phyloP scores from a whole-genome alignment of 2,113 vertebrate genomes.

The Meleagris gallopavo region DNA sequence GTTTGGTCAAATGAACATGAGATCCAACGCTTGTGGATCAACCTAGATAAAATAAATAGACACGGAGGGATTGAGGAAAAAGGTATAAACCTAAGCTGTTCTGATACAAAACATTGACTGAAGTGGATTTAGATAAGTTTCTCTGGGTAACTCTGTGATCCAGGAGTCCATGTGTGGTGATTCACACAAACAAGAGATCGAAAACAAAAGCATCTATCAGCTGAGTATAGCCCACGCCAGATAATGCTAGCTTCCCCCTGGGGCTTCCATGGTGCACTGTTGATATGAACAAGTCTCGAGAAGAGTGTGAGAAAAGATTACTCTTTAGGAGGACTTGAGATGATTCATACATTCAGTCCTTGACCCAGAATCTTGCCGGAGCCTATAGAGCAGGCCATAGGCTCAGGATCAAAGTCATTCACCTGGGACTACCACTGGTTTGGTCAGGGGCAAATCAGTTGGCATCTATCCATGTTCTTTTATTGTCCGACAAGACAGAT shows the following conservation, averaged over 20 bases:
- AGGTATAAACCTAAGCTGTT: neutral
- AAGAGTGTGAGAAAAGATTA: accelerated
- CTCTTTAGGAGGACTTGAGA: neutral
- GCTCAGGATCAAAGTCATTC: neutral
- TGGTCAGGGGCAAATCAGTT: neutral
- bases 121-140: neutral
- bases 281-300: neutral
- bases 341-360: accelerated
- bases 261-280: neutral
- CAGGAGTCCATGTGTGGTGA: neutral
- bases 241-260: neutral
- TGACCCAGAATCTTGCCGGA: neutral
- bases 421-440: neutral
- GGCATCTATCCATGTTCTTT: neutral
- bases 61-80: neutral
- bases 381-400: neutral
- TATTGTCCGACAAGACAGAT: neutral
- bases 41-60: neutral
- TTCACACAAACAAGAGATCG: neutral
- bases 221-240: neutral
- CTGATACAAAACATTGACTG: neutral
- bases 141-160: neutral
- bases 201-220: neutral
- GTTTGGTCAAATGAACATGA: neutral
- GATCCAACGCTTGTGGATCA: neutral